Evolutionary conservation across 2,888 invertebrate species (phyloP).

Genomic region (Luperina testacea): DNA sequence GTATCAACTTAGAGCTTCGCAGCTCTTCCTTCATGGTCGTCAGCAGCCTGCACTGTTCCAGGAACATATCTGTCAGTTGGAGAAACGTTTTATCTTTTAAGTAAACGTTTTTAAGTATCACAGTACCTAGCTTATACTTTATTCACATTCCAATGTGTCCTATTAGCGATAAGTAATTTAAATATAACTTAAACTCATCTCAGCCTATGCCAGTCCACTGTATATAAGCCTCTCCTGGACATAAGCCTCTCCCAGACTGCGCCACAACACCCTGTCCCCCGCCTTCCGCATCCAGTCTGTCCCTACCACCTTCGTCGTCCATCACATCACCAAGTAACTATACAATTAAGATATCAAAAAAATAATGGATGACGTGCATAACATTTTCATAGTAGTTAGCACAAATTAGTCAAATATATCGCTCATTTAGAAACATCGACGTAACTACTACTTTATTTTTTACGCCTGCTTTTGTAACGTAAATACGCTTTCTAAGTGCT

Average conservation of each 20-base stretch:
- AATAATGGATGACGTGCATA: not conserved
- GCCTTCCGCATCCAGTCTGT: no score
- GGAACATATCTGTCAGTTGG: slow-evolving; percentile 74
- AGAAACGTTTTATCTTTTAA: not conserved
- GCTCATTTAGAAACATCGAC: no score
- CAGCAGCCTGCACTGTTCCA: slow-evolving; percentile 78
- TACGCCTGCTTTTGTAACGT: no score
- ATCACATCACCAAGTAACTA: not conserved
- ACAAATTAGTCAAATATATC: not conserved
- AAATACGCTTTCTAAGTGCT: no score
- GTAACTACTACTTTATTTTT: no score
- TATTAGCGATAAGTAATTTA: not conserved
- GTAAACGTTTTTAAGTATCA: not conserved
- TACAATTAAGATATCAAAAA: not conserved
- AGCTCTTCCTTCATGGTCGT: slow-evolving; percentile 76
- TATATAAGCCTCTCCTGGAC: no score
- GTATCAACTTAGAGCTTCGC: slow-evolving; percentile 69
- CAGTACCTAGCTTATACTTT: not conserved
- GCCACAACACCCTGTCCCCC: no score
- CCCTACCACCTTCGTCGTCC: no score
- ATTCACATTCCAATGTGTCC: not conserved
- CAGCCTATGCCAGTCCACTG: no score
- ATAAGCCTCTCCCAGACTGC: no score
- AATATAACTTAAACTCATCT: not conserved
- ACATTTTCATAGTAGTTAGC: not conserved